Conservation (phyloP, 2,113 vertebrate species). For the Enhydra lutris region DNA sequence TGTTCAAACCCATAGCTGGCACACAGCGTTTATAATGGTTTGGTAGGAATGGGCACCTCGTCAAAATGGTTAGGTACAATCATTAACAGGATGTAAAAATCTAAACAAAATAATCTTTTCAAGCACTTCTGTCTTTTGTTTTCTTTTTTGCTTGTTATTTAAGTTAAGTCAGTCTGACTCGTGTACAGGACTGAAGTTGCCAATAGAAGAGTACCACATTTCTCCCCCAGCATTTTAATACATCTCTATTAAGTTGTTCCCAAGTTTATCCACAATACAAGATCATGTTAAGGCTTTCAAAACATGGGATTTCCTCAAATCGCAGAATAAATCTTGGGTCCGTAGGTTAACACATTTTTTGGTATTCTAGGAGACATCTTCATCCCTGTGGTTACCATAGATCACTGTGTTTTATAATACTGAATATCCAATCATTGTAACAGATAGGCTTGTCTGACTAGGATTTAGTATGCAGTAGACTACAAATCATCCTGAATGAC, state of each 20-base stretch:
- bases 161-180: background rate
- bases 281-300: background rate
- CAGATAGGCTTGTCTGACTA: background rate
- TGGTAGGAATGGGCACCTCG: background rate
- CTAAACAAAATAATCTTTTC: background rate
- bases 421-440: background rate
- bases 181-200: background rate
- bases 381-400: background rate
- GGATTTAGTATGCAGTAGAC: background rate
- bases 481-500: background rate
- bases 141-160: background rate
- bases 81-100: background rate
- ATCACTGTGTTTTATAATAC: background rate
- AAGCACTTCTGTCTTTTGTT: background rate
- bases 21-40: background rate
- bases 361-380: background rate
- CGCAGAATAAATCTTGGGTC: background rate
- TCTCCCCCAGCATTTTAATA: background rate
- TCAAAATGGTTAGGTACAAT: background rate
- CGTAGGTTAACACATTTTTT: background rate
- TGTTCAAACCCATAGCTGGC: background rate
- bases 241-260: background rate
- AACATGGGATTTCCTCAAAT: background rate
- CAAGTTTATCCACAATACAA: background rate
- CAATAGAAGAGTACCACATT: background rate